Base-by-base conservation (phyloP, 2,113 vertebrate species). In the Ceyx cyanopectus region DNA sequence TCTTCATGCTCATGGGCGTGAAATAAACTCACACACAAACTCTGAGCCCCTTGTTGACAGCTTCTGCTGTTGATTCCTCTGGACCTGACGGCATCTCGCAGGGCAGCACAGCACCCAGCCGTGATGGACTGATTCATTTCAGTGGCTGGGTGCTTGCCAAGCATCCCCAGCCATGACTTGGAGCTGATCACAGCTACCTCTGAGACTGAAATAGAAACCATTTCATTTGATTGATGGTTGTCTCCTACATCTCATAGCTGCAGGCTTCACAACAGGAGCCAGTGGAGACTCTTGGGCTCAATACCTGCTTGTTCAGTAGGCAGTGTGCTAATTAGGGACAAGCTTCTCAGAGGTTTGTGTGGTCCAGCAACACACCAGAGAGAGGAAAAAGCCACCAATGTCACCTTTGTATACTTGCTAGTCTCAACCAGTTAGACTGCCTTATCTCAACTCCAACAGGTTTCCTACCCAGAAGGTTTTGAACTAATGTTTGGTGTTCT, bases 61-160 rank as follows among this genome's bases (percentile, higher is more conserved):
- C 19, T 56, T 67, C 60, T 84, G 57, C 32, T 56, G 34, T 6
- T 5, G 7, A 20, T 6, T 40, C 69, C 66, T 46, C 24, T 5
- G 18, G 13, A 48, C 45, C 23, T 51, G 1, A 11, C 1, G 9
- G 20, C 32, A 6, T 51, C 56, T 30, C 0, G 1, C 41, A 24
- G 6, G 9, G 12, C 22, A 30, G 3, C 4, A 0, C 3, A 14
- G 11, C 23, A 43, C 58, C 24, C 13, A 6, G 9, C 37, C 1
- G 0, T 14, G 76, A 48, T 2, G 12, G 51, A 23, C 10, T 29
- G 30, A 56, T 37, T 27, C 51, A 3, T 46, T 54, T 14, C 45
- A 37, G 73, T 4, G 10, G 5, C 24, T 13, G 2, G 1, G 19
- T 26, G 13, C 46, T 43, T 54, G 51, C 61, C 74, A 40, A 46